These are phyloP conservation scores for Pipistrellus pipistrellus DNA, from an alignment of 2,797 vertebrate genomes.

Conservation along the genomic window DNA sequence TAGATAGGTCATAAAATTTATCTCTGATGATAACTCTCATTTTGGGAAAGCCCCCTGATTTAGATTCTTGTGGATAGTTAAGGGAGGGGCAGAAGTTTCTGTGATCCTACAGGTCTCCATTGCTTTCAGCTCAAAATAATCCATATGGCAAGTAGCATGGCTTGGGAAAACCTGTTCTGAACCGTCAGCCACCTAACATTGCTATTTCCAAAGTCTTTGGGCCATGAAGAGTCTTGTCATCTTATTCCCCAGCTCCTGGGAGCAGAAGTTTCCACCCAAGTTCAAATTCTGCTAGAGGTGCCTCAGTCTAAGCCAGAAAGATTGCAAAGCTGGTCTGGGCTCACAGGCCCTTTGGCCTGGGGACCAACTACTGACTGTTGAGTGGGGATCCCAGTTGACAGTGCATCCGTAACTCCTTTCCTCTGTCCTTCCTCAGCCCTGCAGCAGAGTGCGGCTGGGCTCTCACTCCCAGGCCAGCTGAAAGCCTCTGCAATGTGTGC, in stretches of 20 bases:
- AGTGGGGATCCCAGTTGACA: not conserved
- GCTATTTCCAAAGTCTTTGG: not conserved
- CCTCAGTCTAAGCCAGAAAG: not conserved
- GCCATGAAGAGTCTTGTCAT: not conserved
- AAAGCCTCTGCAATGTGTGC: conserved; percentile 40
- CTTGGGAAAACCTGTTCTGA: not conserved
- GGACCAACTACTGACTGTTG: not conserved
- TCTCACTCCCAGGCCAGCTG: not conserved
- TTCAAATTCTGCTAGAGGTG: conserved; percentile 1
- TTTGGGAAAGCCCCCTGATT: not conserved
- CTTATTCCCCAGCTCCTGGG: not conserved
- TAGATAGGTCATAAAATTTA: not conserved
- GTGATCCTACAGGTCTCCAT: not conserved
- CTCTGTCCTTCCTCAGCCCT: not conserved
- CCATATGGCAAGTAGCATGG: not conserved
- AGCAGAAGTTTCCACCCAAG: not conserved
- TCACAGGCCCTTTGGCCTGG: not conserved
- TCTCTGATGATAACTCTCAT: not conserved
- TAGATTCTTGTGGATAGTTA: not conserved
- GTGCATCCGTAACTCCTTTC: not conserved
- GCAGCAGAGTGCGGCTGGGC: not conserved
- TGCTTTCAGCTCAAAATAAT: not conserved
- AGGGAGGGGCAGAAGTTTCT: not conserved
- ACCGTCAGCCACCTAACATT: not conserved
- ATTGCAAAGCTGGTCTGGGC: not conserved